Evolutionary conservation across 2,113 vertebrate species (phyloP), one percentile per base, ranked within the genome.

Genomic region (Lucifuga dentata): DNA sequence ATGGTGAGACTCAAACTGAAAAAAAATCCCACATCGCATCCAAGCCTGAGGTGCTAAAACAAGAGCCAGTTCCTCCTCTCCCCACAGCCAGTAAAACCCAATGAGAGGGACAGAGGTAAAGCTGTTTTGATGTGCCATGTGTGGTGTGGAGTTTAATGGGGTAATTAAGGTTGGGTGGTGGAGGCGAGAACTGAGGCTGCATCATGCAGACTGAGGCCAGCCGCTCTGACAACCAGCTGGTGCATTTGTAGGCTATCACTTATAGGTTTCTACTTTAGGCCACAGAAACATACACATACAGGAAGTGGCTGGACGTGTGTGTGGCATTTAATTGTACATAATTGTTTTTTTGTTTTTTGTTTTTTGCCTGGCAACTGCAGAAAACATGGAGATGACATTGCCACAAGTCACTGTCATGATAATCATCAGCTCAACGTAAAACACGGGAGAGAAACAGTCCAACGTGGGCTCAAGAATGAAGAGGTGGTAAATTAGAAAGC

Each of bases 41-140:
- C 51, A 36, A 58, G 56, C 40, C 48, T 2, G 41, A 86, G 73
- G 83, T 84, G 88, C 83, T 87, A 89, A 90, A 91, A 83, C 68
- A 76, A 71, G 66, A 81, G 73, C 44, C 29, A 50, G 72, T 69
- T 81, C 68, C 41, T 75, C 45, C 24, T 81, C 43, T 57, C 29
- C 33, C 32, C 36, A 16, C 35, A 40, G 20, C 61, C 58, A 39
- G 71, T 83, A 78, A 85, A 79, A 15, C 21, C 48, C 39, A 36
- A 57, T 26, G 33, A 69, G 46, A 26, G 65, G 67, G 74, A 61
- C 24, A 44, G 77, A 75, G 73, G 64, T 83, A 20, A 55, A 40
- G 60, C 71, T 55, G 67, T 79, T 87, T 87, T 91, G 84, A 90
- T 88, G 82, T 84, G 65, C 71, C 80, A 88, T 84, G 82, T 91